Evolutionary conservation across 2,888 invertebrate species (phyloP).

Genomic region (Trisateles emortualis): DNA sequence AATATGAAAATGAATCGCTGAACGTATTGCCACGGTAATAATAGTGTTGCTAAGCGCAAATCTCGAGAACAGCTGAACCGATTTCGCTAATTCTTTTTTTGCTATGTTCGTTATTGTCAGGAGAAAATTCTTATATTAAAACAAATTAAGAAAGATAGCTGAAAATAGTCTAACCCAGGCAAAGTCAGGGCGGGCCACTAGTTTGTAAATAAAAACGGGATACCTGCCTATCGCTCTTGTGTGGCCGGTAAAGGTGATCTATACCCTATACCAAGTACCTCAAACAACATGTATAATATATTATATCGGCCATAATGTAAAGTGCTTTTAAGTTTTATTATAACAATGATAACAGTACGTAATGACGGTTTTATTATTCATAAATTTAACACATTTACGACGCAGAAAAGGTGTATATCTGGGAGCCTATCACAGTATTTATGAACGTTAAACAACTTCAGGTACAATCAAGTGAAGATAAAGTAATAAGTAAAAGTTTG

Average conservation of each 20-base stretch:
- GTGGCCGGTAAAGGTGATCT: conserved; percentile 7
- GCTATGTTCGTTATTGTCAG: no score
- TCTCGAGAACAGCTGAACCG: no score
- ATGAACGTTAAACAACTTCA: conserved; percentile 50
- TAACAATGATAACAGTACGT: conserved; percentile 44
- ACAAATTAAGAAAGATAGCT: no score
- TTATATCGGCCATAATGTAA: conserved; percentile 33
- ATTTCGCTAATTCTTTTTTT: no score
- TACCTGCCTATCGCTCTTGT: background rate
- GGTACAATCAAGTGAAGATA: conserved; percentile 45
- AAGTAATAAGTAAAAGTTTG: conserved; percentile 30
- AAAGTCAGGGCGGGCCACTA: no score
- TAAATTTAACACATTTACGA: conserved; percentile 67
- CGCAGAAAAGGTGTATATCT: conserved; percentile 58
- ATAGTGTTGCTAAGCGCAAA: no score
- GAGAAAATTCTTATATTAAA: no score
- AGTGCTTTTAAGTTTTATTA: conserved; percentile 48
- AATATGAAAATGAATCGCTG: no score
- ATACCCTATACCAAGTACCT: no score
- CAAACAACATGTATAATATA: conserved; percentile 6
- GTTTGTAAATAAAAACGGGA: no score
- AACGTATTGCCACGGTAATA: no score
- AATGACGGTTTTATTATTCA: conserved; percentile 59
- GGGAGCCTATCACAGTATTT: conserved; percentile 60
- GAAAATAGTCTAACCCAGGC: no score